A percentile compares a stretch with the other conserved stretches of the same genome.
phyloP scores from a whole-genome alignment of 2,113 vertebrate genomes.

The Crocuta crocuta region DNA sequence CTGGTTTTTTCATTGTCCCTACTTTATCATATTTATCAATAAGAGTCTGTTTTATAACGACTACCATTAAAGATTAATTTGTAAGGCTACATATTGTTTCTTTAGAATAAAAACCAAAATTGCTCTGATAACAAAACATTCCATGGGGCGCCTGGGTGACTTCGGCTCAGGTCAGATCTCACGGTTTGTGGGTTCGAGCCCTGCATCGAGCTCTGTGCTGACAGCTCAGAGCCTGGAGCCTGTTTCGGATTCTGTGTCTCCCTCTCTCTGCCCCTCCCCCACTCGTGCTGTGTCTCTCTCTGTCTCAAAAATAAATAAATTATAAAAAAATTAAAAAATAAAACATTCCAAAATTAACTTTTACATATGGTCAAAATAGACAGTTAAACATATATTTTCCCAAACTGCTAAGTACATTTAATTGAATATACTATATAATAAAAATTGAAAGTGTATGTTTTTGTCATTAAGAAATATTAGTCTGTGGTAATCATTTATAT shows the following conservation, averaged over 20 bases:
- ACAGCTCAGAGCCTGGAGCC: too few species aligned
- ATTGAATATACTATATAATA: not conserved
- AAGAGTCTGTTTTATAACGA: not conserved
- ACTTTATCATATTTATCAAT: not conserved
- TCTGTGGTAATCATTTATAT: not conserved
- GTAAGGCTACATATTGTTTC: not conserved
- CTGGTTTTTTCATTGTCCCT: not conserved
- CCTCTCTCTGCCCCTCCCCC: too few species aligned
- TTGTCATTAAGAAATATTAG: not conserved
- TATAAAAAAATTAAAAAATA: not conserved
- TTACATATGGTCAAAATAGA: not conserved
- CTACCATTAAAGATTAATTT: conserved; percentile 28
- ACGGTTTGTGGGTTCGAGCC: too few species aligned
- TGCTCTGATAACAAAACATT: not conserved
- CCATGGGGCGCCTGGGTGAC: too few species aligned
- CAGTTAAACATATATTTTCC: not conserved
- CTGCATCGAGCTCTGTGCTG: too few species aligned
- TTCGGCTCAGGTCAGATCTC: too few species aligned
- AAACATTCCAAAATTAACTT: conserved; percentile 17
- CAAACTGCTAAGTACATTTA: not conserved
- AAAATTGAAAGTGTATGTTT: not conserved
- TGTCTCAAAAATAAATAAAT: too few species aligned
- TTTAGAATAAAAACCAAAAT: conserved; percentile 1
- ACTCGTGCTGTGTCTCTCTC: too few species aligned
- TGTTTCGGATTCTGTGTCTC: too few species aligned